A percentile compares a stretch with the other conserved stretches of the same genome.
Conservation (phyloP, 2,797 vertebrate species). For the Austrolebias charrua region DNA sequence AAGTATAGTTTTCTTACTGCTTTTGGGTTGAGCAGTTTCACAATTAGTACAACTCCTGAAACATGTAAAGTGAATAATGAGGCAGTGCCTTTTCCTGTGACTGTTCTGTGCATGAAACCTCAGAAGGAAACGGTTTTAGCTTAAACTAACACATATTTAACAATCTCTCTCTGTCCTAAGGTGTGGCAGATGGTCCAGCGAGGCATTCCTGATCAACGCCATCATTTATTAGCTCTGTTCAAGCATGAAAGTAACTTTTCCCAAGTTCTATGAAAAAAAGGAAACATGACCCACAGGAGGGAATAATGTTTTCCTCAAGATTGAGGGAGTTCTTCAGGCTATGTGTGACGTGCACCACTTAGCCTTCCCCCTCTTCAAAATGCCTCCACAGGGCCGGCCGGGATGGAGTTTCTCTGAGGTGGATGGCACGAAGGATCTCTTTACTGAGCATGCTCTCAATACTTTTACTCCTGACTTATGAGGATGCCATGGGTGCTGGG, state of each 20-base stretch:
- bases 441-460: slow-evolving; percentile 67
- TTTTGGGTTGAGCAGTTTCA: slow-evolving; percentile 29
- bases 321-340: slow-evolving; percentile 82
- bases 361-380: slow-evolving; percentile 52
- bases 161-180: slow-evolving; percentile 58
- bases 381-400: slow-evolving; percentile 43
- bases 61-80: slow-evolving; percentile 57
- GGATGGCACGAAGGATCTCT: slow-evolving; percentile 66
- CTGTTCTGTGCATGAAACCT: slow-evolving; percentile 35
- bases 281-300: slow-evolving; percentile 58
- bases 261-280: slow-evolving; percentile 54
- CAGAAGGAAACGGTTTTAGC: slow-evolving; percentile 53
- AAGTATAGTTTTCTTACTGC: slow-evolving; percentile 12
- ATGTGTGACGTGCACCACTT: slow-evolving; percentile 66
- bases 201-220: slow-evolving; percentile 60
- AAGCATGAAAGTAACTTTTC: slow-evolving; percentile 75
- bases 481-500: slow-evolving; percentile 80
- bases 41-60: slow-evolving; percentile 36
- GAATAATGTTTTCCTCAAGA: slow-evolving; percentile 75
- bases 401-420: slow-evolving; percentile 61
- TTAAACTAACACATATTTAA: slow-evolving; percentile 67
- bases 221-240: slow-evolving; percentile 76
- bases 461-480: slow-evolving; percentile 86
- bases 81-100: slow-evolving; percentile 31
- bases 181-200: slow-evolving; percentile 52